Percentiles rank a stretch among this genome's conserved stretches.
These are phyloP conservation scores for Sander vitreus DNA, from an alignment of 2,113 vertebrate genomes.

Conservation along the genomic window DNA sequence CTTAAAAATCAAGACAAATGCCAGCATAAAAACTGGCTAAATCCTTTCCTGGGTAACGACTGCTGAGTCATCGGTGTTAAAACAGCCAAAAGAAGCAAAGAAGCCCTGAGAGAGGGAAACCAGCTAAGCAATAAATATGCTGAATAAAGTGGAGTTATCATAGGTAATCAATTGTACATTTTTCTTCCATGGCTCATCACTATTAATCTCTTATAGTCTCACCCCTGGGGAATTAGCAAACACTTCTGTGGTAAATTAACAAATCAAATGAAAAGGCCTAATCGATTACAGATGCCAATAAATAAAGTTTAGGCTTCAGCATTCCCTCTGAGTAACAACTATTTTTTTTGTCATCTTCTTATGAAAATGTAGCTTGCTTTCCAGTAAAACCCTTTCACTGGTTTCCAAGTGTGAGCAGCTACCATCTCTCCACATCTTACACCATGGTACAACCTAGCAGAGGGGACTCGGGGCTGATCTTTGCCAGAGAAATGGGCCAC, in stretches of 20 bases:
- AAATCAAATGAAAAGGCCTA: constrained; percentile 51
- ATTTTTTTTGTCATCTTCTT: not conserved
- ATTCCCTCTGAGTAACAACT: not conserved
- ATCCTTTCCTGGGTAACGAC: constrained; percentile 31
- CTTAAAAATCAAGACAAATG: constrained; percentile 41
- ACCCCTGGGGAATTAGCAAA: constrained; percentile 30
- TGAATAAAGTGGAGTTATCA: constrained; percentile 59
- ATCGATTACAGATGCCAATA: constrained; percentile 39
- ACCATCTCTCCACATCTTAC: constrained; percentile 24
- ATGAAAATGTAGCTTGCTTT: constrained; percentile 1
- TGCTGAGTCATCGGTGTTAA: constrained; percentile 49
- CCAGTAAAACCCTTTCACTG: not conserved
- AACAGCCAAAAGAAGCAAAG: constrained; percentile 49
- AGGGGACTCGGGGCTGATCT: constrained; percentile 53
- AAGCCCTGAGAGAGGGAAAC: constrained; percentile 42
- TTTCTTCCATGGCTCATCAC: constrained; percentile 50
- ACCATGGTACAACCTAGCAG: constrained; percentile 10
- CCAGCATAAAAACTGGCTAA: constrained; percentile 23
- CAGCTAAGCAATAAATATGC: constrained; percentile 74
- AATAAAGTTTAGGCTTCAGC: constrained; percentile 3
- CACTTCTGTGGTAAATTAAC: constrained; percentile 29
- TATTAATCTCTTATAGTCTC: constrained; percentile 58
- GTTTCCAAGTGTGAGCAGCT: constrained; percentile 18
- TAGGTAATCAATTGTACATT: constrained; percentile 70
- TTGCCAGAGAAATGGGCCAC: constrained; percentile 73